Conservation (phyloP, 2,888 invertebrate genomes). For the Spilarctia lutea region DNA sequence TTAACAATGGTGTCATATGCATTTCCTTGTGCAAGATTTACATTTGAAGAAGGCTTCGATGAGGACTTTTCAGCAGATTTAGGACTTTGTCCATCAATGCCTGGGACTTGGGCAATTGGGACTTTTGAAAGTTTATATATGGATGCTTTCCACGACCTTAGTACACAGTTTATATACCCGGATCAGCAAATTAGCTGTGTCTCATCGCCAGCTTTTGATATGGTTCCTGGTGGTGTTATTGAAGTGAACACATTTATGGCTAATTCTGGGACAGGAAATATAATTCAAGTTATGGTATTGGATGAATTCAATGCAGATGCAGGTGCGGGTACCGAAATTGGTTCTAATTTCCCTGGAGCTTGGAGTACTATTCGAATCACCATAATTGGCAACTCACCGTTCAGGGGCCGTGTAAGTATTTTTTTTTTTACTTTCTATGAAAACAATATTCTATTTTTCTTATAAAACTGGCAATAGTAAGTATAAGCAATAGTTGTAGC, state of each 20-base stretch:
- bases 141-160: neutral
- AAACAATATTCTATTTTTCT: neutral
- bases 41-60: conserved; percentile 59
- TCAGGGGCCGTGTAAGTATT: conserved; percentile 10
- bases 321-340: neutral
- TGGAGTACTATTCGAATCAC: neutral
- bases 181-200: neutral
- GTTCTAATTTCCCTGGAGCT: neutral
- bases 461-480: no score
- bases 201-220: neutral
- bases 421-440: neutral
- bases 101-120: neutral
- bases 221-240: conserved; percentile 1
- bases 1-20: conserved; percentile 41
- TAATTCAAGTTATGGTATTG: conserved; percentile 3
- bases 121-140: neutral
- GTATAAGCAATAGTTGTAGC: no score
- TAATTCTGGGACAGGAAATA: neutral
- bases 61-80: conserved; percentile 46
- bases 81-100: neutral
- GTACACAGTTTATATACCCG: conserved; percentile 8
- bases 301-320: neutral
- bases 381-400: neutral
- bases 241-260: conserved; percentile 11
- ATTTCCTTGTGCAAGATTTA: conserved; percentile 55